These are phyloP conservation scores for Sus cebifrons DNA, from an alignment of 2,797 vertebrate species.

Conservation along the genomic window DNA sequence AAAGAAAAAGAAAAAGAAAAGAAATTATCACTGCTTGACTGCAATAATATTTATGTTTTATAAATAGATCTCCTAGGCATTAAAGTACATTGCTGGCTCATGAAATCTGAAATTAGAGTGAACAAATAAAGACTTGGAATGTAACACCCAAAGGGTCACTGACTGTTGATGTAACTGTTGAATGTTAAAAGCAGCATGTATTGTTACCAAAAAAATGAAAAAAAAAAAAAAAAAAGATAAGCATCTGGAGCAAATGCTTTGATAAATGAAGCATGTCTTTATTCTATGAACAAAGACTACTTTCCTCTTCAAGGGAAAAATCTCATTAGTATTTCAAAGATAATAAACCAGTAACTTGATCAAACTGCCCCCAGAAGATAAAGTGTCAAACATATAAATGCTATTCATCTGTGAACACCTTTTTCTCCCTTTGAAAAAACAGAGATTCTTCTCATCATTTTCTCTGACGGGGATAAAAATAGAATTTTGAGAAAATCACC, in stretches of 20 bases:
- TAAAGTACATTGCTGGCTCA: neutral
- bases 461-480: slow-evolving; percentile 54
- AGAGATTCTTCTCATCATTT: slow-evolving; percentile 63
- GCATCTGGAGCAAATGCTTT: neutral
- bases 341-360: slow-evolving; percentile 59
- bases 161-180: neutral
- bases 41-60: neutral
- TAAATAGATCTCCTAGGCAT: neutral
- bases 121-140: slow-evolving; percentile 19
- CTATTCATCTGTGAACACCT: slow-evolving; percentile 44
- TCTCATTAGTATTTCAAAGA: slow-evolving; percentile 64
- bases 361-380: slow-evolving; percentile 15
- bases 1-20: no score
- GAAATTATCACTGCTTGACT: neutral
- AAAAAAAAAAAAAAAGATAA: neutral
- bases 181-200: neutral
- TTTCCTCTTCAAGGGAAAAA: slow-evolving; percentile 23
- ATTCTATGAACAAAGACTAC: neutral
- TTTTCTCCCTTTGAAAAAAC: slow-evolving; percentile 54
- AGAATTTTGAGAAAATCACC: neutral
- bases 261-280: slow-evolving; percentile 46
- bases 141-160: neutral
- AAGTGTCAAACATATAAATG: slow-evolving; percentile 11
- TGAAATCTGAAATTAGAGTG: slow-evolving; percentile 5
- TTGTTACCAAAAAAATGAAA: neutral